Base-by-base conservation (phyloP, 2,888 invertebrate species). In the Lochmaea crataegi region DNA sequence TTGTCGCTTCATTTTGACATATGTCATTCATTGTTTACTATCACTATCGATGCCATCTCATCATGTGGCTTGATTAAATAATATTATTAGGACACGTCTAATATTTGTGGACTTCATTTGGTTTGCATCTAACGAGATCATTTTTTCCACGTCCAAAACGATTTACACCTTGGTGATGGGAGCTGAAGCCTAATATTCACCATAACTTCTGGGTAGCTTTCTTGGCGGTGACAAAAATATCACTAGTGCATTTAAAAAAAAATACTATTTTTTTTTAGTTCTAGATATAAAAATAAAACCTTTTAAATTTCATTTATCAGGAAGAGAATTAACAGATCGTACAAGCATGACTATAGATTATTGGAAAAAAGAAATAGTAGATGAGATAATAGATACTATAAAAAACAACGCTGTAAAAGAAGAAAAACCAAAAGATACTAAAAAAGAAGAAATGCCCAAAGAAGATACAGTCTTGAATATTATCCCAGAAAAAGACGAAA, bases 251-350 rank as follows among this genome's bases (percentile, higher is more conserved):
- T 38, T 57, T 6, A 12, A 22, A 38, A 18, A 38, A 38, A 42
- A 41, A 66, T 45, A 38, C 14, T 16, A 51, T 66, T 57, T 66
- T 48, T n/a, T 67, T n/a, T 68, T 61, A 51, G 12, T 65, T 70
- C 60, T 70, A 70, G 70, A 70, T 58, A 22, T 64, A 64, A 70
- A 70, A 64, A 45, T 70, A 64, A 70, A 70, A 70, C 26, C 45
- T 58, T 69, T 64, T 51, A 32, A 45, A 64, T 70, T 70, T 70
- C 48, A 64, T 70, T 56, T 65, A 26, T 57, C 64, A 70, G 70
- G 85, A 38, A 81, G 84, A 65, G 86, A 86, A 77, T 79, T 86
- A 65, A 86, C 86, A 3, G 87, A 87, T 79, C 80, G 87, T 56
- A 85, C 86, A 60, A 87, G 85, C 72, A 87, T 87, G 86, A 82